A percentile compares a stretch with the other conserved stretches of the same genome.
These are phyloP conservation scores for Brachionus rubens DNA, from an alignment of 1,140 invertebrate species.

Conservation along the genomic window DNA sequence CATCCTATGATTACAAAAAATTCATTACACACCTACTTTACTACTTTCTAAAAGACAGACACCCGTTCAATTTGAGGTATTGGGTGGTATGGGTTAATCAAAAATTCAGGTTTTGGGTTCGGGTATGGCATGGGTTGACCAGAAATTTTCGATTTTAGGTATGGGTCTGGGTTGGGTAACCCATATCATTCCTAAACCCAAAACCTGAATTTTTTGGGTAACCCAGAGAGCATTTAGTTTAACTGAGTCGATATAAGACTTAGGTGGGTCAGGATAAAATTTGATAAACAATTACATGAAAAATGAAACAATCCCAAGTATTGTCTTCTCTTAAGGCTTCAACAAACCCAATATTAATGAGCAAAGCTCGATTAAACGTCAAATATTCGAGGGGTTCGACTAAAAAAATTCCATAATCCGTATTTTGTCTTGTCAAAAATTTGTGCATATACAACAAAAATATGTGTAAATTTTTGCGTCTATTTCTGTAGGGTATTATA, in stretches of 20 bases:
- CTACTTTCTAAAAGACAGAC: too few relatives aligned
- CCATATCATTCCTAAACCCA: too few relatives aligned
- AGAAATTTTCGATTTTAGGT: too few relatives aligned
- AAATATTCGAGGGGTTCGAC: constrained; percentile 67
- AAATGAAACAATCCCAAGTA: constrained; percentile 29
- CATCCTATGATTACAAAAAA: neutral
- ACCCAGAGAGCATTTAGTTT: neutral
- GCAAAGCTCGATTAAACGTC: constrained; percentile 82
- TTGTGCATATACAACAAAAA: constrained; percentile 84
- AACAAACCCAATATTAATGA: constrained; percentile 88
- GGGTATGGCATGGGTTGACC: too few relatives aligned
- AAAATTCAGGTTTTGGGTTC: too few relatives aligned
- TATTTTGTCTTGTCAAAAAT: constrained; percentile 77
- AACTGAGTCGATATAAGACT: constrained; percentile 30
- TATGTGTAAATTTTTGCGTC: constrained; percentile 71
- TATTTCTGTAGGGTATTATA: constrained; percentile 80
- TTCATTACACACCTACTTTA: too few relatives aligned
- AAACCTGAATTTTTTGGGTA: too few relatives aligned
- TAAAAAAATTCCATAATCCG: constrained; percentile 84
- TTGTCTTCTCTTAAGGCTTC: constrained; percentile 74
- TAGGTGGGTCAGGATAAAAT: neutral
- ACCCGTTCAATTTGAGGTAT: too few relatives aligned
- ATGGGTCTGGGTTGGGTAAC: too few relatives aligned
- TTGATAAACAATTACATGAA: constrained; percentile 13
- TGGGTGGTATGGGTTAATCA: too few relatives aligned